A percentile compares a stretch with the other conserved stretches of the same genome.
phyloP scores from a whole-genome alignment of 2,797 vertebrate genomes.

The Hippopotamyrus pictus region DNA sequence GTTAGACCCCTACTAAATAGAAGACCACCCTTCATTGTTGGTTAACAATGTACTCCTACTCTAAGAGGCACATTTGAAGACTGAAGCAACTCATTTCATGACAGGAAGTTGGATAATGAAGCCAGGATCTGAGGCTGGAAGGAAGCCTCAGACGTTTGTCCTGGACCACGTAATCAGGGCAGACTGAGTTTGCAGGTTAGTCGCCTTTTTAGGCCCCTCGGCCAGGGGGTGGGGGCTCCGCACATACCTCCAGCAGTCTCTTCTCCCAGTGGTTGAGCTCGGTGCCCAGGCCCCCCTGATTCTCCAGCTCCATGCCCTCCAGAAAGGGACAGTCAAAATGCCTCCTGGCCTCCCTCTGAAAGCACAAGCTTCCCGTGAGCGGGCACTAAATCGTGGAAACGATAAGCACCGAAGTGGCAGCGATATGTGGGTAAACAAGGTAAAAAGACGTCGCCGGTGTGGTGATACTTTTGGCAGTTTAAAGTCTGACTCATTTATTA shows the following conservation, averaged over 20 bases:
- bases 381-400: neutral
- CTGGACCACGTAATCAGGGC: neutral
- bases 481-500: neutral
- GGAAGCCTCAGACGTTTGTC: neutral
- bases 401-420: neutral
- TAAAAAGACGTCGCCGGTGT: neutral
- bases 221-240: neutral
- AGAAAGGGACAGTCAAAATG: conserved; percentile 85
- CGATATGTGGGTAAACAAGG: neutral
- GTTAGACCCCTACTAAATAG: neutral
- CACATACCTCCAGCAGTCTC: conserved; percentile 80
- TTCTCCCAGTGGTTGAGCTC: conserved; percentile 98
- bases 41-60: neutral
- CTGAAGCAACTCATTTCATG: neutral
- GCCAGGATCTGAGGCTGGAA: neutral
- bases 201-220: neutral
- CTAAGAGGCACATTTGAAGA: neutral
- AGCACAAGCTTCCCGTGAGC: neutral
- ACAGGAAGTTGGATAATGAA: neutral
- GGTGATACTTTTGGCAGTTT: neutral
- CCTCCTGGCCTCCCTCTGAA: conserved; percentile 82
- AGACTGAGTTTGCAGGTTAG: neutral
- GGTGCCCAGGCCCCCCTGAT: conserved; percentile 89
- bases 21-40: neutral
- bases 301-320: conserved; percentile 98